Evolutionary conservation across 1,140 invertebrate genomes (phyloP).

Genomic region (Nebria ingens): DNA sequence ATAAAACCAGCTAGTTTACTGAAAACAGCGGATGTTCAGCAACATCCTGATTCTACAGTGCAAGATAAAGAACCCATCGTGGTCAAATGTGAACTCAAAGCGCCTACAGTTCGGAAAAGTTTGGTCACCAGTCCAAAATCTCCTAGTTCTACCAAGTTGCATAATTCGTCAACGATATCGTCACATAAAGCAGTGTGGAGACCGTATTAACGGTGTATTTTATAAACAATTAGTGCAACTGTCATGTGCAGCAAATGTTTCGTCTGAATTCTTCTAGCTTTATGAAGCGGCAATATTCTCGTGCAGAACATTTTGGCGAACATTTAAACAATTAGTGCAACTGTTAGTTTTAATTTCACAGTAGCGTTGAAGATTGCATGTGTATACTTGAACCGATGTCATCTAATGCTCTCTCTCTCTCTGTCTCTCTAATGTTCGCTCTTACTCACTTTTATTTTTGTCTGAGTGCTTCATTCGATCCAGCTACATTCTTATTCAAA

Average conservation of each 20-base stretch:
- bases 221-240: slow-evolving; percentile 8
- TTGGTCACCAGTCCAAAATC: slow-evolving; percentile 36
- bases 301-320: too few species aligned
- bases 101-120: slow-evolving; percentile 39
- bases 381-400: too few species aligned
- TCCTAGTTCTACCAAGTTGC: slow-evolving; percentile 47
- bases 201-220: slow-evolving; percentile 47
- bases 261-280: slow-evolving; percentile 2
- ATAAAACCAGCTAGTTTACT: slow-evolving; percentile 40
- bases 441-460: too few species aligned
- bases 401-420: too few species aligned
- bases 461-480: too few species aligned
- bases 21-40: slow-evolving; percentile 34
- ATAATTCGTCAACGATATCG: slow-evolving; percentile 39
- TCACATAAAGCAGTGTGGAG: slow-evolving; percentile 61
- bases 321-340: too few species aligned
- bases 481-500: too few species aligned
- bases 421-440: too few species aligned
- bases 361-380: too few species aligned
- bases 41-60: slow-evolving; percentile 48
- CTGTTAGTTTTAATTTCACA: too few species aligned
- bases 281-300: too few species aligned
- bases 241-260: slow-evolving; percentile 9
- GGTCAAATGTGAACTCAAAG: slow-evolving; percentile 45
- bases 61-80: slow-evolving; percentile 36